Base-by-base conservation (phyloP, 2,888 invertebrate species). In the Calameuta filiformis region DNA sequence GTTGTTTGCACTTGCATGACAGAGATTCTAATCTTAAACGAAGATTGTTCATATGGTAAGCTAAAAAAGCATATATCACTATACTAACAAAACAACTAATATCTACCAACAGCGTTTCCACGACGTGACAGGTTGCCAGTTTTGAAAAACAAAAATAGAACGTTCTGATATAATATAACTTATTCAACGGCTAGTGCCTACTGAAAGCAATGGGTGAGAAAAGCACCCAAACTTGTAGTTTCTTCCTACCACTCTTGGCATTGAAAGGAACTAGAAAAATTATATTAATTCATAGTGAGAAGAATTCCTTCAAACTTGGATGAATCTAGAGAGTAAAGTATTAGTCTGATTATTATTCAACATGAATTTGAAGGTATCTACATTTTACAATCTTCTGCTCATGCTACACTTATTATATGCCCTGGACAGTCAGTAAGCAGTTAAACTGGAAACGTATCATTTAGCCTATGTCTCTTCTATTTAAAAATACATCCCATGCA, bases 121-220 rank as follows among this genome's bases (percentile, higher is more conserved):
- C 12, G 15, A 74, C 37, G 33, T 77, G 68, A 75, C 77, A 77
- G 37, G 77, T 68, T 35, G 75, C 33, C 68, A 73, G 23, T 37
- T 35, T 35, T 74, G 23, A 56, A 34, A 35, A 31, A 68, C 35
- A 75, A 77, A 77, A 77, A 77, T 77, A 75, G 69, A 15, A 35
- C 3, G 1, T 73, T 73, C 37, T 33, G 35, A 30, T 56, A 73
- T 73, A 73, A 77, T 73, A 76, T 76, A 76, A 68, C 68, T 33
- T 12, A 71, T 77, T 40, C 34, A 77, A 35, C 23, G 35, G 34
- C 34, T 77, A 68, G 30, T n/a, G 40, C 12, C 12, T 37, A 56
- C 12, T 35, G 33, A 33, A 31, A 68, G n/a, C 30, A 11, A 15
- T 56, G 12, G 31, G 75, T 40, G 11, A 40, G 33, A 31, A 75